Percentiles rank a stretch among this genome's conserved stretches.
Evolutionary conservation across 2,113 vertebrate species (phyloP).

Genomic region (Ammodytes marinus): DNA sequence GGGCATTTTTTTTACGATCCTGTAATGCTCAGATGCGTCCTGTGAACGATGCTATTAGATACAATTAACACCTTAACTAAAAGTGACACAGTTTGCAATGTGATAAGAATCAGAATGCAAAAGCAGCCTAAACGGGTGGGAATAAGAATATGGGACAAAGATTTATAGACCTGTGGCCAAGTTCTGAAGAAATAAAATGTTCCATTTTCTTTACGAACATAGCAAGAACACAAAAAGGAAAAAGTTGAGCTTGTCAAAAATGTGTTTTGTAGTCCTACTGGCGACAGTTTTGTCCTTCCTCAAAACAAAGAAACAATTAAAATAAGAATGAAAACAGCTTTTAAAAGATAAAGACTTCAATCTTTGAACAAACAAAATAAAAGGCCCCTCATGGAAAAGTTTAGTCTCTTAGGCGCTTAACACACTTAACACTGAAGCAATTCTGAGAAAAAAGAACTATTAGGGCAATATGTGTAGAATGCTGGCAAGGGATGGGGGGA

Average conservation of each 20-base stretch:
- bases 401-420: background rate
- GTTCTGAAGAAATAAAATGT: background rate
- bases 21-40: background rate
- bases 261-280: slow-evolving; percentile 23
- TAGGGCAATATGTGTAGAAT: background rate
- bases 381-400: background rate
- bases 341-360: slow-evolving; percentile 1
- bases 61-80: background rate
- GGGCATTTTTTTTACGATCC: background rate
- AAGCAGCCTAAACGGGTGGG: background rate
- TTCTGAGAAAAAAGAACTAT: background rate
- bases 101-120: background rate
- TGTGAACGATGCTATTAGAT: background rate
- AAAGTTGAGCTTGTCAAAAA: background rate
- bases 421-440: background rate
- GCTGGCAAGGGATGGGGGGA: background rate
- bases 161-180: background rate
- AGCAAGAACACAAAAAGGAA: background rate
- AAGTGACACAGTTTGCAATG: background rate
- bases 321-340: background rate
- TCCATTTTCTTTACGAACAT: background rate
- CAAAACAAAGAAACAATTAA: slow-evolving; percentile 13
- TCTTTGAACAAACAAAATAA: slow-evolving; percentile 14
- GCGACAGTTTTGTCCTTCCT: slow-evolving; percentile 25
- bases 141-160: background rate